Base-by-base conservation (phyloP, 2,797 vertebrate species). In the Psittacula derbiana region DNA sequence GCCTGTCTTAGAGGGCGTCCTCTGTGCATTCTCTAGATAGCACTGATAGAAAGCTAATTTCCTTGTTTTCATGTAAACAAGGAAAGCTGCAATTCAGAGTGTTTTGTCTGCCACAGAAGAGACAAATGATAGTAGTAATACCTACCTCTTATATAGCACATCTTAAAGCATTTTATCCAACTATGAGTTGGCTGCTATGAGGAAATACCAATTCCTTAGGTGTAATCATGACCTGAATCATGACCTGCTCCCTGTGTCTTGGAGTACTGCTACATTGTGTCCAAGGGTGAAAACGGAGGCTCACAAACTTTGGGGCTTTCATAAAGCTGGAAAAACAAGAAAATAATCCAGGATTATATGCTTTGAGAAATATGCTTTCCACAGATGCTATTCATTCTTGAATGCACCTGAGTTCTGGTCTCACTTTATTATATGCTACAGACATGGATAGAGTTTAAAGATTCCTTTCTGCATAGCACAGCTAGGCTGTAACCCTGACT, bases 51-150 rank as follows among this genome's bases (percentile, higher is more conserved):
- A 90, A 90, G 58, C 75, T 88, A 33, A 78, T 88, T 92, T 95
- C 27, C 93, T 91, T 92, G 76, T 80, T 94, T 88, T 79, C 57
- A 66, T 84, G 86, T 90, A 92, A 94, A 91, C 85, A 86, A 78
- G 70, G 69, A 91, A 84, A 69, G 58, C 70, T 90, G 66, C 85
- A 88, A 58, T 88, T 95, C 87, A 41, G 28, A 88, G 49, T 69
- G 27, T 69, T 95, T 83, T 79, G 72, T 84, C 80, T 86, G 76
- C 58, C 65, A 40, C 33, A 80, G 64, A 66, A 85, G 57, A 88
- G 50, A 69, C 58, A 91, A 88, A 88, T 90, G 3, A 66, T 50
- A 55, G 73, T 80, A 88, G 88, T 92, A 91, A 80, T 50, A 65
- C 30, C 41, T 81, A 55, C 40, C 36, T 93, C 24, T 83, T 79